Percentiles rank a stretch among this genome's conserved stretches.
Conservation (phyloP, 2,797 vertebrate genomes). For the Hoplostethus mediterraneus region DNA sequence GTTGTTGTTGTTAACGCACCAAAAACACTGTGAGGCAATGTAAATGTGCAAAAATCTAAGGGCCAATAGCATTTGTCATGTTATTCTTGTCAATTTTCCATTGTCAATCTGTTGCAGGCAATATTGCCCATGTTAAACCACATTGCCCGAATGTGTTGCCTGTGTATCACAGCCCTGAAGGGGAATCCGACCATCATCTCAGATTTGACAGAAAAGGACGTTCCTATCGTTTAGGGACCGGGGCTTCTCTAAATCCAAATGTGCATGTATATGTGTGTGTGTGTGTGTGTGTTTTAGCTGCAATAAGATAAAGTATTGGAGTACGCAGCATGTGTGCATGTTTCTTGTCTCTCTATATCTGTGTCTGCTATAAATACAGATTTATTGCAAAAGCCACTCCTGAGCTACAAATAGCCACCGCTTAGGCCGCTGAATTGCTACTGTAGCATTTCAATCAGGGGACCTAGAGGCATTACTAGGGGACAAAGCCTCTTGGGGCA, state of each 20-base stretch:
- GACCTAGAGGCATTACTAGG: slow-evolving; percentile 44
- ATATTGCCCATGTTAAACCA: slow-evolving; percentile 52
- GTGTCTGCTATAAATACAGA: slow-evolving; percentile 44
- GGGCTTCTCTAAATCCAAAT: slow-evolving; percentile 45
- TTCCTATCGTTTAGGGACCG: slow-evolving; percentile 26
- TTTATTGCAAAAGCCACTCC: slow-evolving; percentile 60
- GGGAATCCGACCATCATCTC: slow-evolving; percentile 60
- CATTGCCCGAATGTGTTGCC: slow-evolving; percentile 65
- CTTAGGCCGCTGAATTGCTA: slow-evolving; percentile 62
- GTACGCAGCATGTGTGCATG: slow-evolving; percentile 1
- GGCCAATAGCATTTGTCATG: slow-evolving; percentile 13
- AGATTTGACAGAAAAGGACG: slow-evolving; percentile 49
- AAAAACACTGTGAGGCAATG: too few species aligned
- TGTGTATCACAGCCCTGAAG: slow-evolving; percentile 45
- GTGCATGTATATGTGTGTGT: slow-evolving; percentile 3
- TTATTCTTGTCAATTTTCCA: slow-evolving; percentile 7
- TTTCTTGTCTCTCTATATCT: neutral
- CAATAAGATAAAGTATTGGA: slow-evolving; percentile 16
- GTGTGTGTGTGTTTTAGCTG: neutral
- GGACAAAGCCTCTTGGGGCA: slow-evolving; percentile 47
- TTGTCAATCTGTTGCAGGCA: slow-evolving; percentile 31
- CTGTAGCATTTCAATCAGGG: slow-evolving; percentile 69
- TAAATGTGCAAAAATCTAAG: slow-evolving; percentile 12
- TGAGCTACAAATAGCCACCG: slow-evolving; percentile 66
- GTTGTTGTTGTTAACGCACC: too few species aligned